Base-by-base conservation (phyloP, 2,797 vertebrate genomes). In the Aplochiton taeniatus region DNA sequence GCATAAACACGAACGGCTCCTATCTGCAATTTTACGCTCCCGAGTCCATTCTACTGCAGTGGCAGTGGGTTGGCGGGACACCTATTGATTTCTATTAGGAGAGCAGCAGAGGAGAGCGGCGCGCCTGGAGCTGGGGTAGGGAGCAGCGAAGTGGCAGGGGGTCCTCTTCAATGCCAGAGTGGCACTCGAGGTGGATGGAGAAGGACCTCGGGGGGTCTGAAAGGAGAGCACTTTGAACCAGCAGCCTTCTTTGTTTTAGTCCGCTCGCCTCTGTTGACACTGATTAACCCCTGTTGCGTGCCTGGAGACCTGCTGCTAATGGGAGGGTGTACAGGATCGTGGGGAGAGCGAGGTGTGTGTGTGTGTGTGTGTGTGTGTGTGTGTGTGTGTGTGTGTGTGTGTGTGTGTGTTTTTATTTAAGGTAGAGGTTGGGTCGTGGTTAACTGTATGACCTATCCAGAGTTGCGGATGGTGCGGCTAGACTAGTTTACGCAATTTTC, bases 81-180 rank as follows among this genome's bases (percentile, higher is more conserved):
- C n/a, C 77, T 87, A 84, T 85, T 85, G 85, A 88, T 91, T 90
- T 63, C 68, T 75, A 19, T 89, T 88, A 86, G 76, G 81, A 59
- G 65, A 77, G 62, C 60, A 64, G 66, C 74, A 79, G 73, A 46
- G 63, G 58, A 81, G n/a, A 52, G 62, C 68, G 61, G 58, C 55
- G 49, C 58, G 11, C 17, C 19, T 58, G 53, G 61, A 49, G n/a
- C 69, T 70, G 58, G 59, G 48, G 13, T 13, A 63, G 14, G 58
- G 19, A 13, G 44, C 19, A 65, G 60, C 65, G 17, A 42, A 77
- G 77, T 73, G 66, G 69, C 2, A 0, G 75, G 76, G 66, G 71
- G 74, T 16, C 63, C 18, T 41, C 31, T 66, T 58, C 73, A 20
- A 64, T 71, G 73, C 62, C 72, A 65, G 72, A 74, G 43, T 61